Evolutionary conservation across 2,113 vertebrate species (phyloP).

Genomic region (Lamprotornis superbus): DNA sequence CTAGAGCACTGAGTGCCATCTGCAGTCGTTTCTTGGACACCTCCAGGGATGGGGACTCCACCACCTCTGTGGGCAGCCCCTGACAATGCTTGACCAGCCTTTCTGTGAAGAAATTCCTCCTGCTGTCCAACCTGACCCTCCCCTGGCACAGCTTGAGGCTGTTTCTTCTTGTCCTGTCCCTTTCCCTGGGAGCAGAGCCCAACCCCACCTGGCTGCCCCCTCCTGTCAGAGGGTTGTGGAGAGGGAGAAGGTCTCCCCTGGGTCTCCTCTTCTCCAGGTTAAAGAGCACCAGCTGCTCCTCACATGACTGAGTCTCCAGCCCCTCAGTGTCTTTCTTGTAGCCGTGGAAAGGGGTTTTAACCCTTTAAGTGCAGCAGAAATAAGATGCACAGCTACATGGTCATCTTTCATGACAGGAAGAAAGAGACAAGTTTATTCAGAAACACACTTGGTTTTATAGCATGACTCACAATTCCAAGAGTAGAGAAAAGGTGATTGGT

Average conservation of each 20-base stretch:
- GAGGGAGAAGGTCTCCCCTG: neutral
- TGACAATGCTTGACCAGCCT: neutral
- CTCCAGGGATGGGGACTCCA: too few relatives aligned
- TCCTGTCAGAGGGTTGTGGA: neutral
- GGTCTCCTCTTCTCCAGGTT: neutral
- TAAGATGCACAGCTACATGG: too few relatives aligned
- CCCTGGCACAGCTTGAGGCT: neutral
- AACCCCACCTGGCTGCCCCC: accelerated
- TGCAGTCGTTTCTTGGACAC: neutral
- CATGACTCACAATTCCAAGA: too few relatives aligned
- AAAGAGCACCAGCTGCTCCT: neutral
- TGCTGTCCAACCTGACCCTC: neutral
- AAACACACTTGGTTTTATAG: too few relatives aligned
- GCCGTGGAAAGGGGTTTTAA: too few relatives aligned
- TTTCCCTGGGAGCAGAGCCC: neutral
- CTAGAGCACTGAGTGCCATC: neutral
- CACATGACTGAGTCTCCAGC: neutral
- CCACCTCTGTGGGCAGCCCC: neutral
- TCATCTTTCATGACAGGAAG: too few relatives aligned
- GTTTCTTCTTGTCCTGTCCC: neutral
- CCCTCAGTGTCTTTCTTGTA: neutral
- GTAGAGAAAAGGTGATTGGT: too few relatives aligned
- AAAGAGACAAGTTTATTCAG: too few relatives aligned
- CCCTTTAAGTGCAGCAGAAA: too few relatives aligned
- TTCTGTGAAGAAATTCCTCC: neutral